Conservation (phyloP, 1,140 invertebrate genomes). For the Drusus annulatus region DNA sequence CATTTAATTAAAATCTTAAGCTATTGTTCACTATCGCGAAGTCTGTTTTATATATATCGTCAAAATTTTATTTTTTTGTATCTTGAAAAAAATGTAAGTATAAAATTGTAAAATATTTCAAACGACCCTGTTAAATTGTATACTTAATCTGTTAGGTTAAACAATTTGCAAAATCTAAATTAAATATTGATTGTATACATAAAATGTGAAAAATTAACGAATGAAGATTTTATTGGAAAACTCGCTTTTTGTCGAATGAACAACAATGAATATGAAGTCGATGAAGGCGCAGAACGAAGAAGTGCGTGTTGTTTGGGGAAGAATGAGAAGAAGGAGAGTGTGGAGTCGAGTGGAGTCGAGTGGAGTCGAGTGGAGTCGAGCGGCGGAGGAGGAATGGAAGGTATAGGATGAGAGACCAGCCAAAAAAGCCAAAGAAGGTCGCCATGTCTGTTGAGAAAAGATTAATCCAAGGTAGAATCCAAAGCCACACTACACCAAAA, state of each 20-base stretch:
- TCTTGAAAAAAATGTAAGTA: conserved; percentile 2
- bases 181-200: not conserved
- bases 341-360: too few species aligned
- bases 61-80: not conserved
- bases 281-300: not conserved
- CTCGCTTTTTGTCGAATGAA: not conserved
- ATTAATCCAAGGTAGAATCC: conserved; percentile 12
- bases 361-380: not conserved
- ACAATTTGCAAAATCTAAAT: not conserved
- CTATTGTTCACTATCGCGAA: conserved; percentile 18
- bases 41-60: not conserved
- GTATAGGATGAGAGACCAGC: conserved; percentile 32
- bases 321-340: not conserved
- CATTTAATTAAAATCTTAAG: conserved; percentile 15
- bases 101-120: conserved; percentile 32
- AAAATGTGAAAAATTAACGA: too few species aligned
- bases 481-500: not conserved
- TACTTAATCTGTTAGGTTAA: conserved; percentile 25
- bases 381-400: conserved; percentile 21
- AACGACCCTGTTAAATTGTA: conserved; percentile 35
- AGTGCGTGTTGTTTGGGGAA: not conserved
- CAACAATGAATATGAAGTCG: not conserved
- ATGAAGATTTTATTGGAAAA: too few species aligned
- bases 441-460: conserved; percentile 40
- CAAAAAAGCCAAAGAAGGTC: conserved; percentile 36